A percentile compares a stretch with the other conserved stretches of the same genome.
These are phyloP conservation scores for Fregetta grallaria DNA, from an alignment of 2,113 vertebrate genomes.

Conservation along the genomic window DNA sequence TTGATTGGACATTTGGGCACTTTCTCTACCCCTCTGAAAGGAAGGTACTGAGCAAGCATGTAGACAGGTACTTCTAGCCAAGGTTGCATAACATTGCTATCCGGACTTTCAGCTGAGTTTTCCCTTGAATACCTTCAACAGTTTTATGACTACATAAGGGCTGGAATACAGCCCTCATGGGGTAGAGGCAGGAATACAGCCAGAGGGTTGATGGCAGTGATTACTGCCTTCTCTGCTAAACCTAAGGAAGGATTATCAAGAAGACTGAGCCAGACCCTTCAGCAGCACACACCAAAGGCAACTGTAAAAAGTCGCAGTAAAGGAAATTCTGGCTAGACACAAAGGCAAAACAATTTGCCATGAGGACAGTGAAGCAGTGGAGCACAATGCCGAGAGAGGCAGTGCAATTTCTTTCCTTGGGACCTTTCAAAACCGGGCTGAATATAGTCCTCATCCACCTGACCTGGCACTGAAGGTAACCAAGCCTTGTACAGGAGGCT, in stretches of 20 bases:
- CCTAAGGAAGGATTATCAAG: neutral
- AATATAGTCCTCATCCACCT: neutral
- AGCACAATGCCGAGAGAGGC: neutral
- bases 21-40: neutral
- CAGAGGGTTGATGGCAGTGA: neutral
- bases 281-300: neutral
- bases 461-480: neutral
- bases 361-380: neutral
- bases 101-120: neutral
- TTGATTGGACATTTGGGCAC: neutral
- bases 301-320: neutral
- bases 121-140: neutral
- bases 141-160: neutral
- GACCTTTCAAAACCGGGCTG: neutral
- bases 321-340: neutral
- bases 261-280: neutral
- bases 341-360: neutral
- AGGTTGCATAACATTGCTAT: rapidly evolving
- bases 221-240: neutral
- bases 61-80: neutral
- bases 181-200: neutral
- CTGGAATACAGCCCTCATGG: too few relatives aligned
- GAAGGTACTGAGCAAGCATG: neutral
- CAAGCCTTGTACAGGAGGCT: neutral
- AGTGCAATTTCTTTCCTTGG: neutral